These are phyloP conservation scores for Coccyzus lansbergi DNA, from an alignment of 2,797 vertebrate genomes.

Conservation along the genomic window DNA sequence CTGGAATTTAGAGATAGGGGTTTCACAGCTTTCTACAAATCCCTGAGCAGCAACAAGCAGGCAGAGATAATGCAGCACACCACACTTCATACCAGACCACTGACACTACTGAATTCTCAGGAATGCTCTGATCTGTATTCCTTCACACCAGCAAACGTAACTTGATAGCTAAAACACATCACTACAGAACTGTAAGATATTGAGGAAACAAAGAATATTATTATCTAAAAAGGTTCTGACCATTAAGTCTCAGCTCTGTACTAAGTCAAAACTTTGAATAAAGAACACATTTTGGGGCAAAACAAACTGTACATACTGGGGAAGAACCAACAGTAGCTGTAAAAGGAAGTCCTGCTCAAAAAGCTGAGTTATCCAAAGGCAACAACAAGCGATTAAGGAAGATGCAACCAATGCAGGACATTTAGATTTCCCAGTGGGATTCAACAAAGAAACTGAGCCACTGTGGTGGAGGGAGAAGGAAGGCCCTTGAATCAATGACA, in stretches of 20 bases:
- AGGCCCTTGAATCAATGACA: not conserved
- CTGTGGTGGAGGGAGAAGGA: not conserved
- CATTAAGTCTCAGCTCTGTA: not conserved
- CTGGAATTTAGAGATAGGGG: slow-evolving; percentile 15
- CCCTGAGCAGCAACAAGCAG: not conserved
- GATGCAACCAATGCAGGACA: not conserved
- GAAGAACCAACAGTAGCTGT: not conserved
- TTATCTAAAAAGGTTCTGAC: not conserved
- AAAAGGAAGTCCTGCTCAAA: not conserved
- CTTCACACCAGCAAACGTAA: slow-evolving; percentile 20
- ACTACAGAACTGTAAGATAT: not conserved
- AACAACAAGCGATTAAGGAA: not conserved
- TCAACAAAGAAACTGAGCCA: not conserved
- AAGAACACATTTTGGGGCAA: not conserved
- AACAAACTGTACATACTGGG: not conserved
- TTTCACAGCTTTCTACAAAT: slow-evolving; percentile 27
- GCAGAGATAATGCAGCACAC: slow-evolving; percentile 6
- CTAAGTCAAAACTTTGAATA: not conserved
- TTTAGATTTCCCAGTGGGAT: not conserved
- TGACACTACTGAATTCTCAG: not conserved
- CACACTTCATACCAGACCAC: not conserved
- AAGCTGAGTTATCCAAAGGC: not conserved
- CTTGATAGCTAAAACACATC: slow-evolving; percentile 6
- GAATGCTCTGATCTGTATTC: not conserved
- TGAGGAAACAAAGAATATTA: not conserved